Evolutionary conservation across 2,888 invertebrate genomes (phyloP), one percentile per base, ranked within the genome.

Genomic region (Drosophila recens): DNA sequence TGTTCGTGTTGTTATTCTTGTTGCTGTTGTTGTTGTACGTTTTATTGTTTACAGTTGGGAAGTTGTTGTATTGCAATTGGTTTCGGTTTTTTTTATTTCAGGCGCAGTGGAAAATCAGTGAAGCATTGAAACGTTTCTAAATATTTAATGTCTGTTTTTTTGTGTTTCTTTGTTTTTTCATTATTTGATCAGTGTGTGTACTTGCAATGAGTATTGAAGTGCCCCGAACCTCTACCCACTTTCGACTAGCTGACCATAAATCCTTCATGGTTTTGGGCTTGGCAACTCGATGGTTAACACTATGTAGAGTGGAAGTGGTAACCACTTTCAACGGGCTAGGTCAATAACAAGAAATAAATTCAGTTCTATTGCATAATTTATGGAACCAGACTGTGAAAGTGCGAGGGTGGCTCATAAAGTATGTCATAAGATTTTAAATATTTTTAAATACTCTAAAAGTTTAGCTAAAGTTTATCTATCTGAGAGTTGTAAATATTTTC

Each of bases 291-390:
- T 58, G 43, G 54, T 46, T 57, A n/a, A 8, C 49, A 63, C 53
- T 71, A 23, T 23, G 23, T 23, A 53, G 36, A 62, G 49, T 87
- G 82, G 71, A 84, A 79, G 79, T 85, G 64, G 59, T 61, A 69
- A 73, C 68, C 66, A 74, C 71, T 80, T 78, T 78, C 78, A 56
- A 78, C 52, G 42, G 43, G 63, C 76, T 80, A 80, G 80, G 80
- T 78, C 77, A 79, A 56, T 62, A 61, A 38, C 40, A 43, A 43
- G 34, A 62, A 66, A 15, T 54, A 15, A 30, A 54, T 62, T 67
- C 43, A 56, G 52, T 43, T 62, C 40, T 20, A 63, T 71, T 75
- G 57, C 64, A 65, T 75, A 75, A 67, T 70, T 63, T 67, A 79
- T 79, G 63, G 15, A 52, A 49, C 40, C 45, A 40, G 53, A 10